phyloP scores from a whole-genome alignment of 64 coral and sea anemone genomes.

The Catalaphyllia jardinei region DNA sequence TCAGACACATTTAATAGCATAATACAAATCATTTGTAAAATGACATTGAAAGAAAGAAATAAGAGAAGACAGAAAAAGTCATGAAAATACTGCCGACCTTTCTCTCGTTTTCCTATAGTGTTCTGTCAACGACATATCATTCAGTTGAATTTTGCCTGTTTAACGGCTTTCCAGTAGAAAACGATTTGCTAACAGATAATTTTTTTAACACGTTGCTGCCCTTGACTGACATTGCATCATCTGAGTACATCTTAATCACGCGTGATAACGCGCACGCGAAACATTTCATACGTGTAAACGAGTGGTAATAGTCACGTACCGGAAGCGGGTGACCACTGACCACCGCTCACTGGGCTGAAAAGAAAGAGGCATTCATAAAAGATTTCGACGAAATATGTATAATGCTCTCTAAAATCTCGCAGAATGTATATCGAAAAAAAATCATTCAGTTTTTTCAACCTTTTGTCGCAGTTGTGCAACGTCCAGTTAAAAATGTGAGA shows the following conservation, averaged over 20 bases:
- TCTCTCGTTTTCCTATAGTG: no score
- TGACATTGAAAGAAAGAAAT: no score
- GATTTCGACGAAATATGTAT: neutral
- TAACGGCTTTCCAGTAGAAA: neutral
- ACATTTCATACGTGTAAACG: neutral
- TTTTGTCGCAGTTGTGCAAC: neutral
- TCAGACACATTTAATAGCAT: no score
- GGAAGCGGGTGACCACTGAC: neutral
- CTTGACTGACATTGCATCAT: slow-evolving; percentile 26
- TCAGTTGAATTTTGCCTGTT: neutral
- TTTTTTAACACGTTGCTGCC: neutral
- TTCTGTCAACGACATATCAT: neutral
- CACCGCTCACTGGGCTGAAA: neutral
- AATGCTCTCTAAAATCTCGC: neutral
- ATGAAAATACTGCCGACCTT: no score
- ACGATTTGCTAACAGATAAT: neutral
- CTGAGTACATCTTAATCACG: neutral
- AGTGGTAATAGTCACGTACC: slow-evolving; percentile 1
- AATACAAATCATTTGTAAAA: no score
- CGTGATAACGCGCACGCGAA: neutral
- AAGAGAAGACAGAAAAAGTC: no score
- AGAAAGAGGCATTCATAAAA: neutral
- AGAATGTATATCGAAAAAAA: neutral
- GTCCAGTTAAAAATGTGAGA: neutral
- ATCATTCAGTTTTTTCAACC: neutral